phyloP scores from a whole-genome alignment of 2,888 invertebrate genomes.

The Lasioglossum lativentre region DNA sequence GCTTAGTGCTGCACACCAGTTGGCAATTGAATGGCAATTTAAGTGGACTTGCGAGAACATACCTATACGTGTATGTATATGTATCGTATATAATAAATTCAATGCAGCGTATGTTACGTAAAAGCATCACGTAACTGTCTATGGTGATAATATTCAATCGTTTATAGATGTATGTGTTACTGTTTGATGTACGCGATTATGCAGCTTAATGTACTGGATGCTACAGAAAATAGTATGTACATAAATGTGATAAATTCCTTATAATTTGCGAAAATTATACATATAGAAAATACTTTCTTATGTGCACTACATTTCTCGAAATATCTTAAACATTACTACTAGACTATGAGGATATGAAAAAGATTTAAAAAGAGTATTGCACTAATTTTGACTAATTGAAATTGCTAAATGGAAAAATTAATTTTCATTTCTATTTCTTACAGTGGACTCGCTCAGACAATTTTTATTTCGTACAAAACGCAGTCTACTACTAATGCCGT shows the following conservation, averaged over 20 bases:
- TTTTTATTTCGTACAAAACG: neutral
- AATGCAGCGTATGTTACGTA: conserved; percentile 12
- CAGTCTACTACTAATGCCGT: neutral
- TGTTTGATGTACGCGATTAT: conserved; percentile 6
- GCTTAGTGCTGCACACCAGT: neutral
- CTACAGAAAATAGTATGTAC: neutral
- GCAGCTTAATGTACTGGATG: neutral
- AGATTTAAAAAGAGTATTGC: no score
- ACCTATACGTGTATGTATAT: neutral
- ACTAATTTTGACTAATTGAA: no score
- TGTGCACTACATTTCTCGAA: no score
- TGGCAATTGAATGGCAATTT: conserved; percentile 20
- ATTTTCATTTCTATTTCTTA: no score
- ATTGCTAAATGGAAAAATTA: no score
- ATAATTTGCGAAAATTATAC: neutral
- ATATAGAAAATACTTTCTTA: no score
- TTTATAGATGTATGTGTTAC: neutral
- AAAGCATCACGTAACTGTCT: conserved; percentile 22
- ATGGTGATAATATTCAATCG: conserved; percentile 21
- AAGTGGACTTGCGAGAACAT: conserved; percentile 1
- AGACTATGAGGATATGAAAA: neutral
- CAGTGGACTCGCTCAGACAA: no score
- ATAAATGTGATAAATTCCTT: neutral
- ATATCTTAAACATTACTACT: neutral
- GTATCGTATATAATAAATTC: conserved; percentile 21